phyloP scores from a whole-genome alignment of 1,140 invertebrate genomes.

The Megalopta genalis region DNA sequence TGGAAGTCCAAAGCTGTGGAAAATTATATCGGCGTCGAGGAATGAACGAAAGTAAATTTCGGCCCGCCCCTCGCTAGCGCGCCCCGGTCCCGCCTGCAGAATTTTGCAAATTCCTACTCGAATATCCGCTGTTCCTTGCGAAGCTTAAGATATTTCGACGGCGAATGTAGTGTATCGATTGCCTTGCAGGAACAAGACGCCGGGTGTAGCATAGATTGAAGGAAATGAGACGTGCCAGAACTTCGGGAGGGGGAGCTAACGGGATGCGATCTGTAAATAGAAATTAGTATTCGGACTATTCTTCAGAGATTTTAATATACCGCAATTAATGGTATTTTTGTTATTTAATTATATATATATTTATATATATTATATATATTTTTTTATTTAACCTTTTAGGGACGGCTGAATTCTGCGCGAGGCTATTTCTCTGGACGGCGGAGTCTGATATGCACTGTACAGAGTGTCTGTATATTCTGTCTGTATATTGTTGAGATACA shows the following conservation, averaged over 20 bases:
- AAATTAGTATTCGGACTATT: neutral
- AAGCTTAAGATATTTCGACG: neutral
- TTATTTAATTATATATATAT: too few species aligned
- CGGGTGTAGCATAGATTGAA: neutral
- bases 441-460: too few species aligned
- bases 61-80: neutral
- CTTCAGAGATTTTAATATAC: too few species aligned
- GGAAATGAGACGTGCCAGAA: neutral
- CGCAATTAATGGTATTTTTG: too few species aligned
- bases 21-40: conserved; percentile 41
- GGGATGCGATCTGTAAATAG: neutral
- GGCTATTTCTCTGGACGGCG: too few species aligned
- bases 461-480: too few species aligned
- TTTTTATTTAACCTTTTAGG: too few species aligned
- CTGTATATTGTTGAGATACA: too few species aligned
- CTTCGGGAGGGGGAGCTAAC: too few species aligned
- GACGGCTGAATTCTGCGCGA: too few species aligned
- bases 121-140: neutral
- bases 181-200: neutral
- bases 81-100: neutral
- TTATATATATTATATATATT: too few species aligned
- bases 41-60: conserved; percentile 1
- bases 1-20: conserved; percentile 3
- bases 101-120: neutral
- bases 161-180: neutral